phyloP scores from a whole-genome alignment of 1,140 invertebrate genomes.

The Druon quercuslanigerum region DNA sequence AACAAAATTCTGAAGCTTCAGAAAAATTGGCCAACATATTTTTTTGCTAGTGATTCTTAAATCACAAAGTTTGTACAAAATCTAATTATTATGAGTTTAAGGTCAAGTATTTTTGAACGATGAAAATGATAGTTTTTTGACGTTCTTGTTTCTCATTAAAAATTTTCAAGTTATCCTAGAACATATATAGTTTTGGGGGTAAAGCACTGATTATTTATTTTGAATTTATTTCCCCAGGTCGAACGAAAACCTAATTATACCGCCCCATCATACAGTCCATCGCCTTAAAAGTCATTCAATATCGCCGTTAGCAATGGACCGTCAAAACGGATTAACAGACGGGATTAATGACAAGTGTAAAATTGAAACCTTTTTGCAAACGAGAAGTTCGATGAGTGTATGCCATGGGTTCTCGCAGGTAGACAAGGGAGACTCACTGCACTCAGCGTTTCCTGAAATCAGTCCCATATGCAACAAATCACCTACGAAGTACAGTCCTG shows the following conservation, averaged over 20 bases:
- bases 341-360: conserved; percentile 67
- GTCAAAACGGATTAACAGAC: conserved; percentile 71
- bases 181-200: no score
- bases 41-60: no score
- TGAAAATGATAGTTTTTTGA: no score
- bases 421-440: conserved; percentile 61
- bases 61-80: no score
- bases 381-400: conserved; percentile 53
- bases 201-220: conserved; percentile 33
- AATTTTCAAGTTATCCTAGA: no score
- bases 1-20: no score
- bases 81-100: no score
- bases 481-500: conserved; percentile 59
- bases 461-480: conserved; percentile 62
- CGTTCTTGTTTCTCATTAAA: no score
- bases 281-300: conserved; percentile 71
- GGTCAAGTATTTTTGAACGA: no score
- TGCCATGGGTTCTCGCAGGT: conserved; percentile 68
- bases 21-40: no score
- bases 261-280: conserved; percentile 50
- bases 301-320: conserved; percentile 73
- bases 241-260: conserved; percentile 67
- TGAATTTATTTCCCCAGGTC: conserved; percentile 56
- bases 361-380: conserved; percentile 64
- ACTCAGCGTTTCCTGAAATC: conserved; percentile 57